These are phyloP conservation scores for Diadegma fenestrale DNA, from an alignment of 2,888 invertebrate species.

Conservation along the genomic window DNA sequence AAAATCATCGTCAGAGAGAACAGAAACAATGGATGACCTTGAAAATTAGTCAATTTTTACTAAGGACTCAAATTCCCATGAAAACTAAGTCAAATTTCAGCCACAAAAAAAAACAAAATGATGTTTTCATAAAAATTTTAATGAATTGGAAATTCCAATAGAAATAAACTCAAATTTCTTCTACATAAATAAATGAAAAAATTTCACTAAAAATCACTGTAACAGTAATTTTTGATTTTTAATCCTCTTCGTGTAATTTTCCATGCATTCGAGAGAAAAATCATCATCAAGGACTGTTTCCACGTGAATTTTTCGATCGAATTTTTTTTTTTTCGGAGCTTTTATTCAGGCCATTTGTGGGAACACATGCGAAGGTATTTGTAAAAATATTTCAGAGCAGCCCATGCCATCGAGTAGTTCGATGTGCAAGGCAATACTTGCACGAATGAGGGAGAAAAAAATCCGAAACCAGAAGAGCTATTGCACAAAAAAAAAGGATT, in stretches of 20 bases:
- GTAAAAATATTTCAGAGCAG: neutral
- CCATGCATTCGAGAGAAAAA: neutral
- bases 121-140: too few species aligned
- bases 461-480: neutral
- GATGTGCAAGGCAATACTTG: neutral
- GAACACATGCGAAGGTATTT: neutral
- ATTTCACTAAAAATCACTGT: too few species aligned
- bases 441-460: neutral
- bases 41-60: too few species aligned
- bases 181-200: too few species aligned
- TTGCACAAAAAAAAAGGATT: neutral
- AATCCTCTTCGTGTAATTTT: neutral
- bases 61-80: too few species aligned
- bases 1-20: too few species aligned
- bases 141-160: too few species aligned
- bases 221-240: too few species aligned
- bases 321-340: neutral
- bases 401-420: neutral
- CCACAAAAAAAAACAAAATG: too few species aligned
- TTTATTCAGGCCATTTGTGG: neutral
- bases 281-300: neutral
- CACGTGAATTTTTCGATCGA: neutral
- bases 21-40: too few species aligned
- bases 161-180: too few species aligned
- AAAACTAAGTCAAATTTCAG: too few species aligned